Evolutionary conservation across 2,113 vertebrate species (phyloP).

Genomic region (Phodopus roborovskii): DNA sequence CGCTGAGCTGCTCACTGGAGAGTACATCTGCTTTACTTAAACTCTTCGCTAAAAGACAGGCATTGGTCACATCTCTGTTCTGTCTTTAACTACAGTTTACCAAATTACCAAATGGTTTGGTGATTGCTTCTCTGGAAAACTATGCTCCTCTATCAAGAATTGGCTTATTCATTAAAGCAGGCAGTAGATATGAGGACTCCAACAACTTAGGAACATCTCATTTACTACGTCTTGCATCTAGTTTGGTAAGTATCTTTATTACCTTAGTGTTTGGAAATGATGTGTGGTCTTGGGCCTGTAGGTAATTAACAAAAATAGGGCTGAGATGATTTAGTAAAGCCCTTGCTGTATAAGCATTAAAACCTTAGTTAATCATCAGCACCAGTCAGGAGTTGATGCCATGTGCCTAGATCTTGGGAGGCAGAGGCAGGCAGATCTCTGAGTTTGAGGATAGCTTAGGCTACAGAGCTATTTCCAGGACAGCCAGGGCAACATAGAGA

Average conservation of each 20-base stretch:
- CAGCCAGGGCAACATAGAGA: neutral
- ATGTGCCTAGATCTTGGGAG: neutral
- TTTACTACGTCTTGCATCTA: conserved; percentile 93
- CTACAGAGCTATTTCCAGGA: too few relatives aligned
- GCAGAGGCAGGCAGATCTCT: neutral
- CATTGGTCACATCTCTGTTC: neutral
- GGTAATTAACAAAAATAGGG: neutral
- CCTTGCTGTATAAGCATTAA: neutral
- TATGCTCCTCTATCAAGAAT: conserved; percentile 95
- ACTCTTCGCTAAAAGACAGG: neutral
- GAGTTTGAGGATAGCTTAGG: neutral
- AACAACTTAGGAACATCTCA: conserved; percentile 93
- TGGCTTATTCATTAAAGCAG: conserved; percentile 94
- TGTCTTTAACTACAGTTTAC: conserved; percentile 89
- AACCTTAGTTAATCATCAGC: too few relatives aligned
- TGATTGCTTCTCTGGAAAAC: conserved; percentile 96
- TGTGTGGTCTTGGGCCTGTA: neutral
- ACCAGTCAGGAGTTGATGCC: neutral
- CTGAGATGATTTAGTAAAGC: neutral
- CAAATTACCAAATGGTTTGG: conserved; percentile 94
- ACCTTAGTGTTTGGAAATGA: neutral
- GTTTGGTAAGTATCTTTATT: conserved; percentile 88
- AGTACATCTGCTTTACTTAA: neutral
- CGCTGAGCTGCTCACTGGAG: neutral
- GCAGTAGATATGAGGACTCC: conserved; percentile 93